phyloP scores from a whole-genome alignment of 2,888 invertebrate genomes.

The Polydrusus cervinus region DNA sequence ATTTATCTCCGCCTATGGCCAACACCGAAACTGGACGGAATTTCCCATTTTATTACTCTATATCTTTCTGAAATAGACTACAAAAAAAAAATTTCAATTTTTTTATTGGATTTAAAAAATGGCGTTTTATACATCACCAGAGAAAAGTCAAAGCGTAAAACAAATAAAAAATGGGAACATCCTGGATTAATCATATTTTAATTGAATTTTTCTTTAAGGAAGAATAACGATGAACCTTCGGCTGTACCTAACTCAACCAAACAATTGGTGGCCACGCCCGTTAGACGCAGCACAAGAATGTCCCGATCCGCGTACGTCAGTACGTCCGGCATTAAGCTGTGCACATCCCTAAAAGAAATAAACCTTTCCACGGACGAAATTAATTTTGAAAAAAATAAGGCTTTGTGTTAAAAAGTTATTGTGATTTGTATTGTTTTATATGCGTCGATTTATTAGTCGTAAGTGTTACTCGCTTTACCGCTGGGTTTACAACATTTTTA shows the following conservation, averaged over 20 bases:
- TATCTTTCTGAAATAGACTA: too few species aligned
- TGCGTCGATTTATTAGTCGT: background rate
- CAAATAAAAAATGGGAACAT: too few species aligned
- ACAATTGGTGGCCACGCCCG: constrained; percentile 72
- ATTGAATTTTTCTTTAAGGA: background rate
- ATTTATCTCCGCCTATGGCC: too few species aligned
- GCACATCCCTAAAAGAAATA: constrained; percentile 60
- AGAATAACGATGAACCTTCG: background rate
- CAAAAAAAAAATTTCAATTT: too few species aligned
- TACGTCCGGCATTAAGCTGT: constrained; percentile 62
- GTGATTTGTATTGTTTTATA: constrained; percentile 5
- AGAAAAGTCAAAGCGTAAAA: too few species aligned
- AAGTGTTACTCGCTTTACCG: too few species aligned
- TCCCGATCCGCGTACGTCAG: constrained; percentile 58
- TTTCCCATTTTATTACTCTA: too few species aligned
- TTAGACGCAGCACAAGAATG: constrained; percentile 72
- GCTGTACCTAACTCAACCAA: constrained; percentile 49
- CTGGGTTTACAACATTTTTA: too few species aligned
- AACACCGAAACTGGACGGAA: too few species aligned
- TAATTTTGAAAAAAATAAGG: constrained; percentile 59
- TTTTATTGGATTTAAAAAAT: too few species aligned
- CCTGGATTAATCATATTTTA: too few species aligned
- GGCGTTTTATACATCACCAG: too few species aligned
- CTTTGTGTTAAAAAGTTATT: constrained; percentile 53
- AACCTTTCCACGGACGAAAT: constrained; percentile 50